phyloP scores from a whole-genome alignment of 2,888 invertebrate species.

The Phyllotreta striolata region DNA sequence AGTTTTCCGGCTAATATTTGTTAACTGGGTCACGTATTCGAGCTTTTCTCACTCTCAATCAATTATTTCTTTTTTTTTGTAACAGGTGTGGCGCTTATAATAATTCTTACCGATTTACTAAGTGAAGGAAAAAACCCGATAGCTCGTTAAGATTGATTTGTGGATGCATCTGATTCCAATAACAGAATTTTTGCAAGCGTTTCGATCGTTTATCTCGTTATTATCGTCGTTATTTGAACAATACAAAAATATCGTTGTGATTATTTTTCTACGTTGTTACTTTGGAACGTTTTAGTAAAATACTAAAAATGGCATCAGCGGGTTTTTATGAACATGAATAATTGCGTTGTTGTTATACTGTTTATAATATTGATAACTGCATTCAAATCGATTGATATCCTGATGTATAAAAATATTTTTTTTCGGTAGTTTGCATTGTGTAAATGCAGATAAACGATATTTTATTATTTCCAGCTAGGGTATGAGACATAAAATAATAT shows the following conservation, averaged over 20 bases:
- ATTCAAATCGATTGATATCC: background rate
- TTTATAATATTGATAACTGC: background rate
- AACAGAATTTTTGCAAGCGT: no score
- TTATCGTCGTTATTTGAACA: no score
- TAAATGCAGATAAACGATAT: constrained; percentile 6
- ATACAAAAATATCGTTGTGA: no score
- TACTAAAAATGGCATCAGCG: no score
- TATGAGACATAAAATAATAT: constrained; percentile 16
- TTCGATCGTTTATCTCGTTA: no score
- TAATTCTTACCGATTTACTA: constrained; percentile 16
- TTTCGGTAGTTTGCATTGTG: constrained; percentile 9
- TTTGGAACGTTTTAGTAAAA: no score
- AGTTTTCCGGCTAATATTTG: constrained; percentile 15
- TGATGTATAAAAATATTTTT: constrained; percentile 1
- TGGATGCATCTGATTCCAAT: no score
- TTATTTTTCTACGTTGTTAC: no score
- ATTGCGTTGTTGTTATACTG: no score
- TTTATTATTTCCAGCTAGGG: constrained; percentile 14
- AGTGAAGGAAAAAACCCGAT: background rate
- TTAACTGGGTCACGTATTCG: constrained; percentile 21
- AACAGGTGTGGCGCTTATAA: constrained; percentile 17
- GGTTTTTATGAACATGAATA: no score
- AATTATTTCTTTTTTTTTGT: constrained; percentile 28
- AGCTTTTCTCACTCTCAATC: constrained; percentile 15
- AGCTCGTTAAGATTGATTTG: no score